These are phyloP conservation scores for Eptesicus fuscus DNA, from an alignment of 2,113 vertebrate species.

Conservation along the genomic window DNA sequence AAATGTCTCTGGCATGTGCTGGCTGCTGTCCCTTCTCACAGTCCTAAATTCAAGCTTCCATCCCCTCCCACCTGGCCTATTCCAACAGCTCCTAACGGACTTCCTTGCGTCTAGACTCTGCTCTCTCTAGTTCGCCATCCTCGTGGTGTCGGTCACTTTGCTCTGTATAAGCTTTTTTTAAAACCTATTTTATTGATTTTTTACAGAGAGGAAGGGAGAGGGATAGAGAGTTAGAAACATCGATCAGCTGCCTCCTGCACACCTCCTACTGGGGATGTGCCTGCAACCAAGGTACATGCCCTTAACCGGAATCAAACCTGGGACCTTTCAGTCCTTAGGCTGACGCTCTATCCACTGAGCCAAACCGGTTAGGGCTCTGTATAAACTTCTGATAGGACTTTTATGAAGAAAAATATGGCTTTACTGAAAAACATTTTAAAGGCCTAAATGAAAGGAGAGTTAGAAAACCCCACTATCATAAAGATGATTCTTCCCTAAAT, in stretches of 20 bases:
- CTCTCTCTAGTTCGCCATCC: background rate
- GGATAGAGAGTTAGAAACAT: no score
- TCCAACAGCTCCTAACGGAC: background rate
- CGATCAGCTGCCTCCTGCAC: no score
- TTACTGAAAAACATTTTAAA: background rate
- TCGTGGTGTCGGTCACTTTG: background rate
- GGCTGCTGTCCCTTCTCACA: background rate
- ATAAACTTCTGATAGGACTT: background rate
- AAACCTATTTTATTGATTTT: no score
- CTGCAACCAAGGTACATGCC: no score
- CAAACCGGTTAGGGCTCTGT: background rate
- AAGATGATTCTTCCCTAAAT: conserved; percentile 4
- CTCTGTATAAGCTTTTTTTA: background rate
- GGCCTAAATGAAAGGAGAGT: background rate
- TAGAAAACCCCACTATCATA: background rate
- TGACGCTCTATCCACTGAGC: no score
- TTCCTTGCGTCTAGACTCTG: background rate
- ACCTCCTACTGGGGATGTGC: no score
- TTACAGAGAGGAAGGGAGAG: no score
- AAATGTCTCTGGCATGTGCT: background rate
- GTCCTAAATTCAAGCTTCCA: background rate
- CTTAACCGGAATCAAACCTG: no score
- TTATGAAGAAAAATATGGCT: background rate
- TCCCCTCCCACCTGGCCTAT: background rate
- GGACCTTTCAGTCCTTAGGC: no score